Evolutionary conservation across 2,797 vertebrate species (phyloP).

Genomic region (Pitangus sulphuratus): DNA sequence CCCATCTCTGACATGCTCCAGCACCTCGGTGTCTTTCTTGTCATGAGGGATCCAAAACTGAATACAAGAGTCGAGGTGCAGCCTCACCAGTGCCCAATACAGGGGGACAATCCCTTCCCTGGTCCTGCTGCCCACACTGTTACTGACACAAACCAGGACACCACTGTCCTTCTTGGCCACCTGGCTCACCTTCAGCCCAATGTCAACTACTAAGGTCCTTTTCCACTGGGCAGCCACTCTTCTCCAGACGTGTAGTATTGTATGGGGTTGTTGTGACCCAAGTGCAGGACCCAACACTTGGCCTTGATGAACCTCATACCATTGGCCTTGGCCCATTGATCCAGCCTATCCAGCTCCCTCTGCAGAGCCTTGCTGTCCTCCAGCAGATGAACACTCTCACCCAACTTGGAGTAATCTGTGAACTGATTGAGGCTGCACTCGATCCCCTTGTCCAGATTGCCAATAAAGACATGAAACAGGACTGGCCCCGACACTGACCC

Average conservation of each 20-base stretch:
- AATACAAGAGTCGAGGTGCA: fast-evolving
- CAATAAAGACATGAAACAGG: background rate
- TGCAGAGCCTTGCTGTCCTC: background rate
- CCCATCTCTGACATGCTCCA: background rate
- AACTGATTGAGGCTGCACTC: background rate
- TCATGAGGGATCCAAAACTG: background rate
- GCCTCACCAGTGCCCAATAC: background rate
- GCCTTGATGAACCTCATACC: background rate
- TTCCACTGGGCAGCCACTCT: background rate
- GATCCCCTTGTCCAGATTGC: background rate
- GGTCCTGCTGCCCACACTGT: background rate
- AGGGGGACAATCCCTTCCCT: background rate
- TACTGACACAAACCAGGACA: background rate
- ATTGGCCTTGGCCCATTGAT: background rate
- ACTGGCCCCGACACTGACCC: background rate
- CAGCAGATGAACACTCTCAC: background rate
- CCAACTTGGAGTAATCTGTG: background rate
- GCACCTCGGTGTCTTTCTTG: background rate
- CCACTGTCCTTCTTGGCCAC: background rate
- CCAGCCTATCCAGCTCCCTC: background rate
- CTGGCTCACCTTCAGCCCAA: background rate
- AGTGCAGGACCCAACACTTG: background rate
- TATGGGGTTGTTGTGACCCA: background rate
- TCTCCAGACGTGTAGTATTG: background rate
- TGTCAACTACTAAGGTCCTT: background rate